A percentile compares a stretch with the other conserved stretches of the same genome.
These are phyloP conservation scores for Oedothorax gibbosus DNA, from an alignment of 1,140 invertebrate species.

Conservation along the genomic window DNA sequence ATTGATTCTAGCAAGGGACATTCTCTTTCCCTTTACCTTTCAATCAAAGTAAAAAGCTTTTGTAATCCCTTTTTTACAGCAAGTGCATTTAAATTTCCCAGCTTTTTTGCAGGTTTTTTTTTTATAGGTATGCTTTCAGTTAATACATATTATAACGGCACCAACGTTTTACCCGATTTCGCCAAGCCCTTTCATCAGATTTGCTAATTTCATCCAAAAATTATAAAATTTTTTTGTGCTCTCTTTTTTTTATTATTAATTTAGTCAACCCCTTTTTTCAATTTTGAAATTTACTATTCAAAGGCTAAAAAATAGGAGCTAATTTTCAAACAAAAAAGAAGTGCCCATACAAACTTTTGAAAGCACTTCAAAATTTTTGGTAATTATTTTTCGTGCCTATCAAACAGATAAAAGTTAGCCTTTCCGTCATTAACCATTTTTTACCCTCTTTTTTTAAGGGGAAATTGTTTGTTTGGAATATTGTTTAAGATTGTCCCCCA, in stretches of 20 bases:
- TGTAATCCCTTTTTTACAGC: too few species aligned
- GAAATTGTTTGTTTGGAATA: background rate
- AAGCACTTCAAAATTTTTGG: background rate
- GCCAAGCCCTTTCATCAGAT: too few species aligned
- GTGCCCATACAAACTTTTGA: background rate
- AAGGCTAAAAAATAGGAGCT: background rate
- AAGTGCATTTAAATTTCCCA: too few species aligned
- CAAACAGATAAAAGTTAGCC: slow-evolving; percentile 4
- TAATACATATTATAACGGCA: too few species aligned
- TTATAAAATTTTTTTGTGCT: too few species aligned
- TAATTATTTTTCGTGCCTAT: slow-evolving; percentile 15
- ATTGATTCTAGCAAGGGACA: too few species aligned
- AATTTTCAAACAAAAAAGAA: background rate
- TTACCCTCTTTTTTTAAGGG: slow-evolving; percentile 13
- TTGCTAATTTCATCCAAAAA: too few species aligned
- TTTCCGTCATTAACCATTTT: slow-evolving; percentile 5
- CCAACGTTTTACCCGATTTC: too few species aligned
- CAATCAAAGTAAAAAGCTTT: too few species aligned
- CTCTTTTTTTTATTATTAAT: background rate
- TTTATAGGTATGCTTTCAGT: too few species aligned
- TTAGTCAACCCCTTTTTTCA: background rate
- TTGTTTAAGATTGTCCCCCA: slow-evolving; percentile 13
- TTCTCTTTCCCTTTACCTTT: too few species aligned
- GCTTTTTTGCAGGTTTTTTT: too few species aligned
- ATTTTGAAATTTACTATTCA: background rate